Conservation (phyloP, 92 coral and sea anemone genomes). For the Porites evermanni region DNA sequence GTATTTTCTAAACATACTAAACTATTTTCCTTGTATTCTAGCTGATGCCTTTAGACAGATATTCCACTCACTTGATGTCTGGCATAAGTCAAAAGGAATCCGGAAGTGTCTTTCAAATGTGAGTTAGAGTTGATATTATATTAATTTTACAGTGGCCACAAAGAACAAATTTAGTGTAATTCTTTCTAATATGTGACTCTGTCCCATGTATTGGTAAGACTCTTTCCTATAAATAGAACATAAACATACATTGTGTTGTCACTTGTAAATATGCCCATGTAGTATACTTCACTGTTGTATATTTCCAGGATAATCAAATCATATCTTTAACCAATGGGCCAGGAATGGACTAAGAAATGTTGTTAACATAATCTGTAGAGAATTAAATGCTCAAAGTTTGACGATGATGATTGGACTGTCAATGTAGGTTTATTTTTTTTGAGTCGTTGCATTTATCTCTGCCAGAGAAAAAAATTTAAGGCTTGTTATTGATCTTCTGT, state of each 20-base stretch:
- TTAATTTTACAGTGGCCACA: background rate
- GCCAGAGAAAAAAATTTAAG: background rate
- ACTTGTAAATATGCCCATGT: background rate
- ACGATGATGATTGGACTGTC: background rate
- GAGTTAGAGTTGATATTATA: background rate
- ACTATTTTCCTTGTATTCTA: background rate
- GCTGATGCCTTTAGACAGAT: background rate
- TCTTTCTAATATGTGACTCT: background rate
- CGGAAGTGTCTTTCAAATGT: slow-evolving; percentile 32
- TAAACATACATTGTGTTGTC: background rate
- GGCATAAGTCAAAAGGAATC: slow-evolving; percentile 40
- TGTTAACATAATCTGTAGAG: background rate
- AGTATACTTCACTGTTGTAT: slow-evolving; percentile 3
- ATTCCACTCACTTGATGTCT: slow-evolving; percentile 28
- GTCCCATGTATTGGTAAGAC: slow-evolving; percentile 7
- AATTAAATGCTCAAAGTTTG: background rate
- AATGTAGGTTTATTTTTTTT: background rate
- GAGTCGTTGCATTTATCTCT: background rate
- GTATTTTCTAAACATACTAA: background rate
- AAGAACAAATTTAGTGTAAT: background rate
- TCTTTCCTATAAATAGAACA: slow-evolving; percentile 1
- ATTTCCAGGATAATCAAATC: background rate
- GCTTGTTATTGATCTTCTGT: too few relatives aligned
- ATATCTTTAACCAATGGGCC: background rate
- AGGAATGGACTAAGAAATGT: background rate